Evolutionary conservation across 2,888 invertebrate species (phyloP).

Genomic region (Cephus nigrinus): DNA sequence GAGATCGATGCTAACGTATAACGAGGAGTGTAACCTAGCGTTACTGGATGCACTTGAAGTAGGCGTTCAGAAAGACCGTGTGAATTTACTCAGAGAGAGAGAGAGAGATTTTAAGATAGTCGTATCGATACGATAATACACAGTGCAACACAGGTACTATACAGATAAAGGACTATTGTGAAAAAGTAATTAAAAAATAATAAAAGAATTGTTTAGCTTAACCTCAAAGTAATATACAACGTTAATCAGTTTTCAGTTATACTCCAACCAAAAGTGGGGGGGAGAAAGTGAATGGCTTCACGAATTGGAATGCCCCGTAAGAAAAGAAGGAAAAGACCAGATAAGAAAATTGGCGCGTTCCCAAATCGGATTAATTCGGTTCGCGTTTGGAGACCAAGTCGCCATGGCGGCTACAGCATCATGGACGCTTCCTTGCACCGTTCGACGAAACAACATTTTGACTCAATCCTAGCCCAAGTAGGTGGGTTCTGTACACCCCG

Average conservation of each 20-base stretch:
- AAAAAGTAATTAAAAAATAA: too few relatives aligned
- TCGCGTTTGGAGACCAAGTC: constrained; percentile 26
- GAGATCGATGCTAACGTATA: not conserved
- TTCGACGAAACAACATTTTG: too few relatives aligned
- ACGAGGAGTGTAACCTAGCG: not conserved
- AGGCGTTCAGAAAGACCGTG: not conserved
- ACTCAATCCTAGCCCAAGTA: too few relatives aligned
- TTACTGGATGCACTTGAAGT: not conserved
- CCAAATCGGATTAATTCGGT: constrained; percentile 56
- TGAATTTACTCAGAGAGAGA: constrained; percentile 6
- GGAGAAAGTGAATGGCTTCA: too few relatives aligned
- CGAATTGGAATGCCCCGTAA: too few relatives aligned
- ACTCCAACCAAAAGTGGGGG: not conserved
- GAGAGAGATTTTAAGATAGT: constrained; percentile 15
- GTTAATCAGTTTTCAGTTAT: not conserved
- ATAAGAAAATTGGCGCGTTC: constrained; percentile 35
- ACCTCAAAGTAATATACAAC: not conserved
- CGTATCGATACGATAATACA: too few relatives aligned
- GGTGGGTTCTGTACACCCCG: too few relatives aligned
- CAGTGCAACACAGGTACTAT: too few relatives aligned
- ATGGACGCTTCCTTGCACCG: too few relatives aligned
- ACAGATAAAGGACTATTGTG: too few relatives aligned
- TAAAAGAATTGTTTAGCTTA: not conserved
- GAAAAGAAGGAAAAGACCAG: too few relatives aligned
- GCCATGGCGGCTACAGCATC: too few relatives aligned